Percentiles rank a stretch among this genome's conserved stretches.
Conservation (phyloP, 2,797 vertebrate species). For the Ammospiza maritima region DNA sequence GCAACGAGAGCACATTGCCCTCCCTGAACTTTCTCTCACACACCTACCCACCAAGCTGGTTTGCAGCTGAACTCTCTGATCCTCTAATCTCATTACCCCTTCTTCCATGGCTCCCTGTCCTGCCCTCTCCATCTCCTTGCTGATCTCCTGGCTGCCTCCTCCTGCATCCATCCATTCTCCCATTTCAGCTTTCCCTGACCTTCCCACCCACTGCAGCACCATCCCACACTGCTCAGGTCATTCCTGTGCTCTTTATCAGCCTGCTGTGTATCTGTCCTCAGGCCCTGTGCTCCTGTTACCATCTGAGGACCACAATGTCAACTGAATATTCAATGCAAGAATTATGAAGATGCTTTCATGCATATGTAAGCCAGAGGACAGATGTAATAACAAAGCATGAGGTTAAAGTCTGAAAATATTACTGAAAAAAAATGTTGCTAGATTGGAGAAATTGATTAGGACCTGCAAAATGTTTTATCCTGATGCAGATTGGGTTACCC, state of each 20-base stretch:
- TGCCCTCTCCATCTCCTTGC: background rate
- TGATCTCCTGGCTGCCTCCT: background rate
- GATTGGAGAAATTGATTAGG: background rate
- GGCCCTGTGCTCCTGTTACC: background rate
- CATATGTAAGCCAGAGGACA: background rate
- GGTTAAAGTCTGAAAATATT: background rate
- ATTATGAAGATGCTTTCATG: background rate
- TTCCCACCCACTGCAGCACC: background rate
- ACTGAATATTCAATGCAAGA: background rate
- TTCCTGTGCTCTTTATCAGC: background rate
- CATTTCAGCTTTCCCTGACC: background rate
- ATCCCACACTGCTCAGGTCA: accelerated
- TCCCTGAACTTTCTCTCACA: background rate
- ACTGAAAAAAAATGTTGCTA: background rate
- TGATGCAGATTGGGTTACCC: background rate
- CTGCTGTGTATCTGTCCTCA: background rate
- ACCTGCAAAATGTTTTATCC: background rate
- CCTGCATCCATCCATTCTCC: background rate
- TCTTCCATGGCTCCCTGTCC: background rate
- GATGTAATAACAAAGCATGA: background rate
- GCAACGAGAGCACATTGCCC: background rate
- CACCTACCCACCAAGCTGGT: background rate
- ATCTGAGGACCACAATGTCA: background rate
- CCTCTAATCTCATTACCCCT: background rate
- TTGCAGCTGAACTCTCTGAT: slow-evolving; percentile 2